Conservation (phyloP, 2,797 vertebrate genomes). For the Onychomys arenicola region DNA sequence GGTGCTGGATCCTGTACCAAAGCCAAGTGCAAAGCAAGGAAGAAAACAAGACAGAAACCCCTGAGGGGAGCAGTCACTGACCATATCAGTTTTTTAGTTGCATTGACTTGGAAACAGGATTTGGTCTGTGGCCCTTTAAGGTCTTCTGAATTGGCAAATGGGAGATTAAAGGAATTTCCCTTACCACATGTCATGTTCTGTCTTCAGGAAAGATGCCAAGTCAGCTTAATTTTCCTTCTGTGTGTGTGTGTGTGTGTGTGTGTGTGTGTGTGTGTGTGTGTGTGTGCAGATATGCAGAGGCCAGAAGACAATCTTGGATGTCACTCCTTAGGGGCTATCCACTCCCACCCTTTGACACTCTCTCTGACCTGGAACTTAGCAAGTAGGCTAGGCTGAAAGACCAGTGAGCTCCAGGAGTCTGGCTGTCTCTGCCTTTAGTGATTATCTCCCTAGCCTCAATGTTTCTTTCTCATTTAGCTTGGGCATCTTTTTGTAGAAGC, state of each 20-base stretch:
- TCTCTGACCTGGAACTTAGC: background rate
- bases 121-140: background rate
- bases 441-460: background rate
- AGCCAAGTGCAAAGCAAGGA: slow-evolving; percentile 12
- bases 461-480: background rate
- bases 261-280: no score
- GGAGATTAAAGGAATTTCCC: background rate
- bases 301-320: background rate
- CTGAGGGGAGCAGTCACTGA: background rate
- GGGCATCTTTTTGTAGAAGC: background rate
- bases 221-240: background rate
- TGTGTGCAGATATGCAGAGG: background rate
- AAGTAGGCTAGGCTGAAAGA: background rate
- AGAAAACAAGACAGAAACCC: background rate
- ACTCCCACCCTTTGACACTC: background rate
- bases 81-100: background rate
- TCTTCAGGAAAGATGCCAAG: background rate
- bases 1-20: background rate
- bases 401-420: background rate
- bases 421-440: background rate
- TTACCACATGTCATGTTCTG: background rate
- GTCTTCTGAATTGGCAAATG: background rate
- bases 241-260: background rate
- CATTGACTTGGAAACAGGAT: background rate
- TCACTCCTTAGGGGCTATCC: background rate